These are phyloP conservation scores for Adelosebastes latens DNA, from an alignment of 2,797 vertebrate species.

Conservation along the genomic window DNA sequence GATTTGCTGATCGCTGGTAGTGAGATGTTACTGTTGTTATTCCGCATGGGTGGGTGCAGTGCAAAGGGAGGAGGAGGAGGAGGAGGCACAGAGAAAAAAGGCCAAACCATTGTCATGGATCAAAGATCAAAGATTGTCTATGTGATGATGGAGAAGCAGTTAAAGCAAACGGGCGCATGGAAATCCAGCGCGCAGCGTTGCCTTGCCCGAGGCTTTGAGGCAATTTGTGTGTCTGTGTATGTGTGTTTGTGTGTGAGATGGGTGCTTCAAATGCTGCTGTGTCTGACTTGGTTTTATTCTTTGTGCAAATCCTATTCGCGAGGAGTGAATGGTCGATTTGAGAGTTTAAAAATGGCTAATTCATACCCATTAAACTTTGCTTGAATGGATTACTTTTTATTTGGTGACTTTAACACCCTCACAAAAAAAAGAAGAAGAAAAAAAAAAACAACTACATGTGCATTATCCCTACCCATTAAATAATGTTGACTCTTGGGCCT, in stretches of 20 bases:
- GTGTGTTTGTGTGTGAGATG: neutral
- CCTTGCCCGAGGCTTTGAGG: constrained; percentile 35
- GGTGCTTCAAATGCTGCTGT: constrained; percentile 10
- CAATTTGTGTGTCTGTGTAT: constrained; percentile 3
- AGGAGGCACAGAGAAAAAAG: constrained; percentile 47
- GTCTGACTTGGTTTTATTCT: constrained; percentile 15
- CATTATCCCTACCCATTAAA: constrained; percentile 29
- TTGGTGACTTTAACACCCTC: neutral
- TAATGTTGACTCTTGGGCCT: constrained; percentile 36
- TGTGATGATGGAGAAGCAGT: constrained; percentile 50
- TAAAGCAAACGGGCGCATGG: constrained; percentile 52
- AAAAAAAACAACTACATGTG: neutral
- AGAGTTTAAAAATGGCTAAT: constrained; percentile 12
- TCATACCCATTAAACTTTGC: neutral
- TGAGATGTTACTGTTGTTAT: constrained; percentile 68
- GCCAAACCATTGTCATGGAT: constrained; percentile 71
- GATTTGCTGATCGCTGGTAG: constrained; percentile 58
- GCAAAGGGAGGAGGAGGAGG: constrained; percentile 20
- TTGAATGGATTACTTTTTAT: constrained; percentile 13
- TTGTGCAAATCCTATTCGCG: constrained; percentile 25
- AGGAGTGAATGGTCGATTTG: constrained; percentile 6
- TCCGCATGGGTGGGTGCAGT: constrained; percentile 46
- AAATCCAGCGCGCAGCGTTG: constrained; percentile 54
- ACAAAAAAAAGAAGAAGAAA: neutral
- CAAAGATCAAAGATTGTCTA: constrained; percentile 70